Evolutionary conservation across 2,888 invertebrate species (phyloP), one percentile per base, ranked within the genome.

Genomic region (Drosophila robusta): DNA sequence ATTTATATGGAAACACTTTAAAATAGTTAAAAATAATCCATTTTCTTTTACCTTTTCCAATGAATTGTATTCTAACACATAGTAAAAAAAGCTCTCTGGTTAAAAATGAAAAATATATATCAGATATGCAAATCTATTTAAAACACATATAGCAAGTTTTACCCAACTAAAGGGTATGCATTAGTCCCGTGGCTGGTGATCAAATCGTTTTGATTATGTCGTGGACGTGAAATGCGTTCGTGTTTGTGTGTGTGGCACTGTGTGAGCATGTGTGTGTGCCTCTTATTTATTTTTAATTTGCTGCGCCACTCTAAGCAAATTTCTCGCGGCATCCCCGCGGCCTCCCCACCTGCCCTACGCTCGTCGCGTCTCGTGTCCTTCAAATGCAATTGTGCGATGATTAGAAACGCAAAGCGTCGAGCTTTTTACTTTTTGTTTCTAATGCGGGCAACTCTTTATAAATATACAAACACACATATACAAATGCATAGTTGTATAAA

Each of bases 371-470:
- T 76, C 51, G 85, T 88, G 89, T 89, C 89, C 89, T 89, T 89
- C 89, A 88, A 89, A 87, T 88, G 80, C 84, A 90, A 87, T 88
- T 87, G 82, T 74, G 82, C 88, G 85, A 84, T 86, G 87, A 89
- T 89, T 89, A 89, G 83, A 83, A 79, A 85, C 87, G 85, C 86
- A 79, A 78, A 79, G 86, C 72, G 75, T 58, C 68, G 45, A 74
- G 79, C 79, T 78, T 87, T 85, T 80, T 87, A 85, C 80, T 86
- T 85, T 86, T 87, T 87, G 81, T 80, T 85, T 85, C 82, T 70
- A 84, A 74, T 80, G 68, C 66, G 47, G 47, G 49, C 51, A 52
- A 52, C 60, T 70, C 54, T 65, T 42, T 56, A 49, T 47, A 68
- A 55, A 69, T 51, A 50, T 46, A 32, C 14, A 41, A 22, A 18